phyloP scores from a whole-genome alignment of 2,888 invertebrate genomes.

The Pteria penguin region DNA sequence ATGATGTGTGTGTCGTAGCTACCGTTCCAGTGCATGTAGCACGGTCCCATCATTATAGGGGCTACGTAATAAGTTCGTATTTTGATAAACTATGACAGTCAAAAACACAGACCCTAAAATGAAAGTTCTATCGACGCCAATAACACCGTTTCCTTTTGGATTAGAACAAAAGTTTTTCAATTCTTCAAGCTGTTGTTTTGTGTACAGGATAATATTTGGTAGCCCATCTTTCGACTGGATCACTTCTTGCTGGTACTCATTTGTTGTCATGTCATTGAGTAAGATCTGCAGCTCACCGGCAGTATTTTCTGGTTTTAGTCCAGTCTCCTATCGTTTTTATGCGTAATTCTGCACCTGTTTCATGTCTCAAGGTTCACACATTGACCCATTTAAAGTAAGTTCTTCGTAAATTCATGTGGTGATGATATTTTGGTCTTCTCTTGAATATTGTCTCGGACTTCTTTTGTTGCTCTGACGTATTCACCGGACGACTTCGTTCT shows the following conservation, averaged over 20 bases:
- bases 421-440: neutral
- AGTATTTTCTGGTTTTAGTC: neutral
- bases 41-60: conserved; percentile 30
- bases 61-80: conserved; percentile 11
- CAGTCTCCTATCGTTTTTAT: neutral
- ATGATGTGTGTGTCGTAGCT: neutral
- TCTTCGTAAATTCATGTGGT: neutral
- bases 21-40: conserved; percentile 29
- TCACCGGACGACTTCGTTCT: neutral
- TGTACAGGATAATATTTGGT: conserved; percentile 19
- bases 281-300: conserved; percentile 15
- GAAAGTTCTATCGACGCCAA: conserved; percentile 32
- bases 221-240: conserved; percentile 11
- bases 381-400: neutral
- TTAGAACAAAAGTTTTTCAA: conserved; percentile 1
- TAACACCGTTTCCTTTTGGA: conserved; percentile 6
- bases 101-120: conserved; percentile 20
- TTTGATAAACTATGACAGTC: conserved; percentile 15
- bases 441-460: neutral
- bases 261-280: neutral
- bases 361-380: neutral
- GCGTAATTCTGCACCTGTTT: conserved; percentile 9
- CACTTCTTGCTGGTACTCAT: conserved; percentile 2
- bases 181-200: conserved; percentile 25
- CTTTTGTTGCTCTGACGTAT: neutral